Evolutionary conservation across 1,140 invertebrate species (phyloP).

Genomic region (Archivesica marissinica): DNA sequence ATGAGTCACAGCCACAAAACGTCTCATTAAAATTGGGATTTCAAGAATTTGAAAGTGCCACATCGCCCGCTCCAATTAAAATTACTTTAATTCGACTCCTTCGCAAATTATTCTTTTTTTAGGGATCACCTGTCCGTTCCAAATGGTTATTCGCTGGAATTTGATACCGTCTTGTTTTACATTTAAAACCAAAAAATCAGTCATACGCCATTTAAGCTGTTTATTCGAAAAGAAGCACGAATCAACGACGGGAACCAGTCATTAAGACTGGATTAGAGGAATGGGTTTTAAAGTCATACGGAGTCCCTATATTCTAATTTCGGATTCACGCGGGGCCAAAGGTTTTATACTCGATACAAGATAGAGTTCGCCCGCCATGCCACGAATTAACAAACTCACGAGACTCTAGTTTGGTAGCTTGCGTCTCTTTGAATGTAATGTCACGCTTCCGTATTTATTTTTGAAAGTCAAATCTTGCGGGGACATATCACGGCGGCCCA

Average conservation of each 20-base stretch:
- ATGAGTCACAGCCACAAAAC: background rate
- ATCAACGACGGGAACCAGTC: background rate
- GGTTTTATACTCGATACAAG: constrained; percentile 4
- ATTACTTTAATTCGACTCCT: constrained; percentile 17
- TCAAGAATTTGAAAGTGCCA: constrained; percentile 27
- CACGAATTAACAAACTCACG: background rate
- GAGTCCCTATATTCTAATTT: constrained; percentile 5
- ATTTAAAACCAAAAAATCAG: constrained; percentile 16
- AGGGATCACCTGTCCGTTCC: constrained; percentile 19
- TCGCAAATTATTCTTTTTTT: background rate
- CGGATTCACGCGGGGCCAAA: constrained; percentile 14
- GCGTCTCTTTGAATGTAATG: constrained; percentile 24
- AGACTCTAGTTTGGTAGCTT: constrained; percentile 6
- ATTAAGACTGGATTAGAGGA: background rate
- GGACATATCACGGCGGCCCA: background rate
- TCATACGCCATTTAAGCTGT: constrained; percentile 8
- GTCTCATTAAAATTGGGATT: constrained; percentile 11
- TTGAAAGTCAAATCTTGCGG: constrained; percentile 10
- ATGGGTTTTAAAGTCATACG: background rate
- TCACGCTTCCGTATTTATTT: constrained; percentile 32
- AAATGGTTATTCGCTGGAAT: background rate
- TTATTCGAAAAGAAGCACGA: constrained; percentile 12
- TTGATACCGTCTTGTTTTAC: constrained; percentile 35
- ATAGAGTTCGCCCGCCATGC: constrained; percentile 5
- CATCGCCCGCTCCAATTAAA: constrained; percentile 32